Base-by-base conservation (phyloP, 2,797 vertebrate genomes). In the Ctenopoma multispine region DNA sequence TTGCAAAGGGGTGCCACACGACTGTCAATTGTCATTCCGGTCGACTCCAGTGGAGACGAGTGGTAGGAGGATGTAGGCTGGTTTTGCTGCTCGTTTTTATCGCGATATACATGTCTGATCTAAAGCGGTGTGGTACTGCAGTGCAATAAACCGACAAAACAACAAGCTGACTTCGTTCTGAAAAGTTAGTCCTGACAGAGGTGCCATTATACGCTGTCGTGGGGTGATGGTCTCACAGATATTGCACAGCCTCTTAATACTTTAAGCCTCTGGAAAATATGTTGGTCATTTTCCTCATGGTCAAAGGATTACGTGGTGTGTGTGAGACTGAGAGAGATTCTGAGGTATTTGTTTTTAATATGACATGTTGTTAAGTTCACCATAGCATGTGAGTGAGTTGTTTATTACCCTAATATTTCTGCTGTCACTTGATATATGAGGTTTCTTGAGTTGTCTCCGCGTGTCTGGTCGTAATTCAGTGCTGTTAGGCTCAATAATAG, bases 201-300 rank as follows among this genome's bases (percentile, higher is more conserved):
- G 49, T 56, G 51, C 10, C 43, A 27, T 21, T 12, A 15, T 60
- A 21, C 38, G 36, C 55, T 63, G 41, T 47, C 69, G 60, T 61
- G 23, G 40, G 48, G 17, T 51, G 66, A 70, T 81, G 49, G 58
- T 66, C 36, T 50, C 57, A 24, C 34, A 75, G 67, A 58, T 76
- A 48, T 20, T 56, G 29, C 44, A 50, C 64, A 24, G 56, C 55
- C 53, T 63, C 67, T 43, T 67, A 49, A 77, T 76, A 75, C 63
- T 47, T 70, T 76, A 60, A 89, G n/a, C 69, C 53, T 70, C 29
- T 57, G 60, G 40, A 63, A 61, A 73, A 83, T 69, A 61, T 65
- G 46, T 75, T 67, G 71, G 5, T 53, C 12, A 41, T 67, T 69
- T 20, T 46, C 61, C 65, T 70, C 76, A 47, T 47, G 50, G 49